Evolutionary conservation across 2,797 vertebrate species (phyloP).

Genomic region (Enteromius fasciolatus): DNA sequence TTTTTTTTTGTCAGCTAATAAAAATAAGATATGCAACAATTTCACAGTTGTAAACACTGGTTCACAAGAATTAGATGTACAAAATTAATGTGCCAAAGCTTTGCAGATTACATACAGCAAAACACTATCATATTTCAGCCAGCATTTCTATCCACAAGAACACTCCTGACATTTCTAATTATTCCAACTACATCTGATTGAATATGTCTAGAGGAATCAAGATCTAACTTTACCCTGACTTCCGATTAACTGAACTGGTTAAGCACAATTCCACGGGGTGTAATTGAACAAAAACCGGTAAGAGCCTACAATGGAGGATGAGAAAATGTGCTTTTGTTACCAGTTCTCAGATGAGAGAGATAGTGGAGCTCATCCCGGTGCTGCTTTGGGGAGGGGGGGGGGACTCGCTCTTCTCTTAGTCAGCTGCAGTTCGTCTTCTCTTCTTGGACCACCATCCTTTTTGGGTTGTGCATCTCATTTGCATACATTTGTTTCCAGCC

Average conservation of each 20-base stretch:
- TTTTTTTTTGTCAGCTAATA: neutral
- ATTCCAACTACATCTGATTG: slow-evolving; percentile 24
- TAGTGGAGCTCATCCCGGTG: slow-evolving; percentile 82
- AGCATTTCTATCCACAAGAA: slow-evolving; percentile 23
- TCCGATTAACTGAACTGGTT: slow-evolving; percentile 55
- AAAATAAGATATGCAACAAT: neutral
- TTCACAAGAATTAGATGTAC: neutral
- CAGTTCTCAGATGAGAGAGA: slow-evolving; percentile 73
- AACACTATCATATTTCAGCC: neutral
- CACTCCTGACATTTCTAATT: slow-evolving; percentile 19
- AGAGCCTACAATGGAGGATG: slow-evolving; percentile 78
- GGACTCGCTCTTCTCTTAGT: slow-evolving; percentile 83
- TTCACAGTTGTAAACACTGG: neutral
- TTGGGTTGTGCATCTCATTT: slow-evolving; percentile 98
- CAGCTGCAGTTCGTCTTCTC: slow-evolving; percentile 77
- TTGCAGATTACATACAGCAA: slow-evolving; percentile 18
- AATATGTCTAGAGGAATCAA: slow-evolving; percentile 18
- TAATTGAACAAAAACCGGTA: slow-evolving; percentile 82
- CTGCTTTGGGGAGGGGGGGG: slow-evolving; percentile 73
- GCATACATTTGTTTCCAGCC: slow-evolving; percentile 93
- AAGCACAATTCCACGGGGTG: slow-evolving; percentile 65
- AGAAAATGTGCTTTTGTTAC: slow-evolving; percentile 85
- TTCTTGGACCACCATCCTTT: slow-evolving; percentile 62
- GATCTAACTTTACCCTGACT: slow-evolving; percentile 24
- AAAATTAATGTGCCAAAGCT: slow-evolving; percentile 3